These are phyloP conservation scores for Trinorchestia longiramus DNA, from an alignment of 1,140 invertebrate species.

Conservation along the genomic window DNA sequence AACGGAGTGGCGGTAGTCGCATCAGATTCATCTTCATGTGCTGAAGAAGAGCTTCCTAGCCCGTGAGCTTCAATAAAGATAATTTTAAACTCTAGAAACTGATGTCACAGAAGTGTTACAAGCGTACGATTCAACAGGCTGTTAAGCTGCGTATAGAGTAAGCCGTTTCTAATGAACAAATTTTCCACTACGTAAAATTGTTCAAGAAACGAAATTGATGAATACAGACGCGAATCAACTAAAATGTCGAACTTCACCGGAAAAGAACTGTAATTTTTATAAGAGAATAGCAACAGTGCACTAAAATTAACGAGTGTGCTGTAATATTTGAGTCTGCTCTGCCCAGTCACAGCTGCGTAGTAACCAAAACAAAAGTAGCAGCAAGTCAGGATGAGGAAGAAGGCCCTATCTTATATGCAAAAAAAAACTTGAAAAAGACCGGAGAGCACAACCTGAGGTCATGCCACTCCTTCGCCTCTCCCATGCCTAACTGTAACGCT, in stretches of 20 bases:
- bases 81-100: background rate
- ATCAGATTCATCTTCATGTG: background rate
- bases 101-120: background rate
- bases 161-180: background rate
- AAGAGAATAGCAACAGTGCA: background rate
- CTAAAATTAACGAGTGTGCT: no score
- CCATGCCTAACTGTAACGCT: background rate
- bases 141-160: background rate
- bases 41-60: background rate
- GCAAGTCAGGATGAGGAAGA: background rate
- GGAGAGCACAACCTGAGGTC: background rate
- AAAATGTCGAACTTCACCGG: background rate
- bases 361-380: background rate
- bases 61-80: background rate
- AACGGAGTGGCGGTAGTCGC: background rate
- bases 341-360: background rate
- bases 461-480: background rate
- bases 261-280: background rate
- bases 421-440: background rate
- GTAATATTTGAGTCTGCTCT: background rate
- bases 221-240: background rate
- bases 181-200: background rate
- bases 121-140: background rate
- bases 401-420: background rate
- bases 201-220: background rate